A percentile compares a stretch with the other conserved stretches of the same genome.
phyloP scores from a whole-genome alignment of 1,140 invertebrate species.

The Glomeris maerens region DNA sequence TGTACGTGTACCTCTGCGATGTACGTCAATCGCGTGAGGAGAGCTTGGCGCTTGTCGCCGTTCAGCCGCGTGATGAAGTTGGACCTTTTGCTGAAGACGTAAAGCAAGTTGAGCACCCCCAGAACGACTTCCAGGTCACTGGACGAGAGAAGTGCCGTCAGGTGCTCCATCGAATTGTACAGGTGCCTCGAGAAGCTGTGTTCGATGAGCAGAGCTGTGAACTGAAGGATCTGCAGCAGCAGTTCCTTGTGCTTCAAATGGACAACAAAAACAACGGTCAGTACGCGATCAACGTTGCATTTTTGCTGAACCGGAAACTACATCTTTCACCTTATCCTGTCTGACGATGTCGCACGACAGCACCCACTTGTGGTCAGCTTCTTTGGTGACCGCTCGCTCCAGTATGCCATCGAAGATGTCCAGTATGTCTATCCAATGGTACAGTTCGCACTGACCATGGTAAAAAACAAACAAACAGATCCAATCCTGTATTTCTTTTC shows the following conservation, averaged over 20 bases:
- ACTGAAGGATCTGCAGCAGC: slow-evolving; percentile 61
- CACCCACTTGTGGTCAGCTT: slow-evolving; percentile 54
- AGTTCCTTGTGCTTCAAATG: slow-evolving; percentile 50
- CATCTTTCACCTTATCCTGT: slow-evolving; percentile 40
- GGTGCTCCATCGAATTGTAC: slow-evolving; percentile 81
- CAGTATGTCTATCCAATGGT: slow-evolving; percentile 77
- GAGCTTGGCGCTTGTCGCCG: slow-evolving; percentile 53
- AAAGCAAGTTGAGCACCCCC: slow-evolving; percentile 69
- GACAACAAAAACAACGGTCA: slow-evolving; percentile 8
- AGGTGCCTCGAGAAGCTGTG: slow-evolving; percentile 79
- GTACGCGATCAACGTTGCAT: background rate
- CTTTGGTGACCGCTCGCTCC: slow-evolving; percentile 52
- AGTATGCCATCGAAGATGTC: slow-evolving; percentile 70
- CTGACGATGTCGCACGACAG: slow-evolving; percentile 57
- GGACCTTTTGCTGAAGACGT: slow-evolving; percentile 84
- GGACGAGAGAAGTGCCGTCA: slow-evolving; percentile 64
- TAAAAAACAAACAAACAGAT: no score
- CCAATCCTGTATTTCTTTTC: no score
- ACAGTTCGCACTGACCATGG: slow-evolving; percentile 76
- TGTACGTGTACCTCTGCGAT: slow-evolving; percentile 52
- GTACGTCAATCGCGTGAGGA: slow-evolving; percentile 60
- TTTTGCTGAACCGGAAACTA: background rate
- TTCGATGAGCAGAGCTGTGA: slow-evolving; percentile 74
- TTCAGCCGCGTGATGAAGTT: slow-evolving; percentile 72
- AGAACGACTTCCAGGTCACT: slow-evolving; percentile 77